Evolutionary conservation across 2,888 invertebrate genomes (phyloP).

Genomic region (Trachelus iudaicus): DNA sequence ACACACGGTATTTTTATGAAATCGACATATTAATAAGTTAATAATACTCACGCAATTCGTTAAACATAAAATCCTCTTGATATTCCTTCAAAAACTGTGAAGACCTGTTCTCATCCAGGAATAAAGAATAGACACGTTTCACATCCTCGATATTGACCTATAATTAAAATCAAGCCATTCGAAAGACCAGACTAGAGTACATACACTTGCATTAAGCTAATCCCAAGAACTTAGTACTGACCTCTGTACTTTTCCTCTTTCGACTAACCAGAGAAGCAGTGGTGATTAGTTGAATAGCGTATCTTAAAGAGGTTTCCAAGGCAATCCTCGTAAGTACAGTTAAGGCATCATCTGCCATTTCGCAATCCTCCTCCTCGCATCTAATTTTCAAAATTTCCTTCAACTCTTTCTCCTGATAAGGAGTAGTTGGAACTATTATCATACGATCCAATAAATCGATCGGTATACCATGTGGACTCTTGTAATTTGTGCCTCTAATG

Average conservation of each 20-base stretch:
- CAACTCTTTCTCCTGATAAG: slow-evolving; percentile 89
- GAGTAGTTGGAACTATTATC: slow-evolving; percentile 92
- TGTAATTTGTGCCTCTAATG: slow-evolving; percentile 94
- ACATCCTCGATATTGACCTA: slow-evolving; percentile 89
- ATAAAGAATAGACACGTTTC: slow-evolving; percentile 93
- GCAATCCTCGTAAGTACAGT: slow-evolving; percentile 93
- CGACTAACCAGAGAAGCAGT: slow-evolving; percentile 94
- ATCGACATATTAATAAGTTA: neutral
- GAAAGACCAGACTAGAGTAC: neutral
- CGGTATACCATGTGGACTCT: slow-evolving; percentile 97
- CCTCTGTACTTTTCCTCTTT: slow-evolving; percentile 87
- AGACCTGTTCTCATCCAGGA: slow-evolving; percentile 93
- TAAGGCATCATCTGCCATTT: slow-evolving; percentile 91
- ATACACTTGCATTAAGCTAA: neutral
- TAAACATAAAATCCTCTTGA: slow-evolving; percentile 96
- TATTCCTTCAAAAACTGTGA: slow-evolving; percentile 94
- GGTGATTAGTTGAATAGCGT: slow-evolving; percentile 97
- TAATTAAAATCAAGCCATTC: slow-evolving; percentile 20
- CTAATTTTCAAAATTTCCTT: slow-evolving; percentile 93
- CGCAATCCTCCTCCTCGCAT: slow-evolving; percentile 98
- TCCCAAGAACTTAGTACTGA: slow-evolving; percentile 55
- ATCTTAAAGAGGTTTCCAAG: slow-evolving; percentile 92
- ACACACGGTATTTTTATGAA: neutral
- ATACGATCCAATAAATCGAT: slow-evolving; percentile 94
- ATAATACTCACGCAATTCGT: slow-evolving; percentile 67